Evolutionary conservation across 2,797 vertebrate species (phyloP).

Genomic region (Enteromius afrohamiltoni): DNA sequence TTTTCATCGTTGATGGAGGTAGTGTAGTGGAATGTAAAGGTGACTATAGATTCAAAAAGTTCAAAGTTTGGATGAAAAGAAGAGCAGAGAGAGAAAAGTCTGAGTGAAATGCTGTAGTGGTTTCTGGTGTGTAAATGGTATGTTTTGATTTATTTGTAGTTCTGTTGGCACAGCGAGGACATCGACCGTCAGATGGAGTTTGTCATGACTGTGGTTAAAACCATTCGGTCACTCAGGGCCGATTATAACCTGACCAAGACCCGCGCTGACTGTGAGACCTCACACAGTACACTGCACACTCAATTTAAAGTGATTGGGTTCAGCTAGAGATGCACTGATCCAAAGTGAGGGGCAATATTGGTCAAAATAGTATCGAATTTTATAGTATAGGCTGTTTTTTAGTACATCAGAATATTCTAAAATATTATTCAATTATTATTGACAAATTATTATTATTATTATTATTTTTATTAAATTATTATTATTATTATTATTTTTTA

Average conservation of each 20-base stretch:
- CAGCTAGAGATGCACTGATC: background rate
- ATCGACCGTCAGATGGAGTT: constrained; percentile 84
- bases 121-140: constrained; percentile 18
- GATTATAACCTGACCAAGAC: constrained; percentile 92
- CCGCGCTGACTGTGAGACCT: constrained; percentile 85
- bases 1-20: background rate
- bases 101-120: background rate
- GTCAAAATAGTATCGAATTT: too few species aligned
- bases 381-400: background rate
- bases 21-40: background rate
- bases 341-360: background rate
- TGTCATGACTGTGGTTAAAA: constrained; percentile 82
- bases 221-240: constrained; percentile 85
- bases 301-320: background rate
- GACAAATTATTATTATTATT: too few species aligned
- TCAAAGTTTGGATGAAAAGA: background rate
- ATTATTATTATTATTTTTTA: background rate
- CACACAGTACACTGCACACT: background rate
- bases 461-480: too few species aligned
- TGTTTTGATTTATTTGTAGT: constrained; percentile 70
- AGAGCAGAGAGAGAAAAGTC: background rate
- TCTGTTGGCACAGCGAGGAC: constrained; percentile 84
- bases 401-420: background rate
- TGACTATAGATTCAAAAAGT: background rate
- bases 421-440: background rate